These are phyloP conservation scores for Erpobdella octoculata DNA, from an alignment of 2,888 invertebrate species.

Conservation along the genomic window DNA sequence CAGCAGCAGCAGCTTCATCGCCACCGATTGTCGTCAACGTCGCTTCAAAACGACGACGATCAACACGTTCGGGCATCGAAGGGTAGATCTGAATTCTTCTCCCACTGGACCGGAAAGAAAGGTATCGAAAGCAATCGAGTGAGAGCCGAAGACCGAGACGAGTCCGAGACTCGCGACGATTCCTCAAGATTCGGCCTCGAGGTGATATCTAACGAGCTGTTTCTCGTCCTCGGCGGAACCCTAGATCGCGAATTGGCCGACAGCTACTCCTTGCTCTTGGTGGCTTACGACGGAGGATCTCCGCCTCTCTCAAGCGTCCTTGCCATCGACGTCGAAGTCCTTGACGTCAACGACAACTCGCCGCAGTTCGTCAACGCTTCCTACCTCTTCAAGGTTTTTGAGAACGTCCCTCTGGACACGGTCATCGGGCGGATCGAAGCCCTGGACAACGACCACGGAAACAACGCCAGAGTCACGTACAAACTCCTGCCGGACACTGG, in stretches of 20 bases:
- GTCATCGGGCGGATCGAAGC: constrained; percentile 2
- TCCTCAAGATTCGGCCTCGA: neutral
- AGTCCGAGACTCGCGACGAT: neutral
- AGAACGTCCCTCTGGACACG: neutral
- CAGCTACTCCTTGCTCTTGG: neutral
- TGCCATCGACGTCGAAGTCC: neutral
- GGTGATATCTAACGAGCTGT: neutral
- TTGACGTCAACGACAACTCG: constrained; percentile 9
- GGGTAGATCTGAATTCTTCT: neutral
- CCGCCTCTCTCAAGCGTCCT: neutral
- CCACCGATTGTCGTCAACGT: too few relatives aligned
- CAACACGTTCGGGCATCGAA: neutral
- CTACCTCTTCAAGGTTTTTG: neutral
- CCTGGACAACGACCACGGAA: neutral
- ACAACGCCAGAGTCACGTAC: neutral
- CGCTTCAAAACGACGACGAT: neutral
- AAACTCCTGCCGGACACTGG: neutral
- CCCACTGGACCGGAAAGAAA: neutral
- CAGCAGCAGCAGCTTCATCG: too few relatives aligned
- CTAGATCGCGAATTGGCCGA: neutral
- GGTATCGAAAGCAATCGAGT: neutral
- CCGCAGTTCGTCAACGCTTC: neutral
- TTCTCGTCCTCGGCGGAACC: neutral
- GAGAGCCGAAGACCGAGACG: neutral
- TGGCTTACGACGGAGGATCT: neutral